A percentile compares a stretch with the other conserved stretches of the same genome.
phyloP scores from a whole-genome alignment of 2,797 vertebrate genomes.

The Sitta carolinensis region DNA sequence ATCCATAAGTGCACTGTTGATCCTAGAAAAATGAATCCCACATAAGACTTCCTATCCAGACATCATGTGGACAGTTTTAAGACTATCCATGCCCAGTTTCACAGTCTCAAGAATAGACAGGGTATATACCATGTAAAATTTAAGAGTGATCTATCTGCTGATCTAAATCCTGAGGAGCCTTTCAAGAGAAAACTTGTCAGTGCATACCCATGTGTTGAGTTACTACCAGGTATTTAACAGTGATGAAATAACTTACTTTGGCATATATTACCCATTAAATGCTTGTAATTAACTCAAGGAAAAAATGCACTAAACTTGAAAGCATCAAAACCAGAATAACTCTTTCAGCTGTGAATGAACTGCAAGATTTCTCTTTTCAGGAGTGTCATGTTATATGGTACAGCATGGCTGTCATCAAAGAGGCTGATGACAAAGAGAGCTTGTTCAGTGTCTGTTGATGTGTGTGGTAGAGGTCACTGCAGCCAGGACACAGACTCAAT shows the following conservation, averaged over 20 bases:
- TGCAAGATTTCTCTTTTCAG: neutral
- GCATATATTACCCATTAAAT: neutral
- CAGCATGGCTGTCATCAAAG: neutral
- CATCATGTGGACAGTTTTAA: neutral
- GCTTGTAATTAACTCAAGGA: neutral
- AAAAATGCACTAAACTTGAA: neutral
- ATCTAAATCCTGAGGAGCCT: constrained; percentile 9
- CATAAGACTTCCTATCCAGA: neutral
- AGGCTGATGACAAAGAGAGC: neutral
- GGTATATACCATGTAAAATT: neutral
- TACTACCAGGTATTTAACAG: neutral
- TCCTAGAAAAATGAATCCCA: neutral
- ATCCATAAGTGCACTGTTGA: neutral
- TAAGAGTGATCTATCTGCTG: neutral
- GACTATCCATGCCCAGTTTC: neutral
- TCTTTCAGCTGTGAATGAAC: neutral
- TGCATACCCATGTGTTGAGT: constrained; percentile 20
- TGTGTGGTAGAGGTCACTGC: neutral
- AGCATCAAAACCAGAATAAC: neutral
- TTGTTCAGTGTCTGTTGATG: neutral
- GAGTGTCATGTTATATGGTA: neutral
- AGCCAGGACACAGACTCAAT: neutral
- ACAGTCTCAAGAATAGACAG: neutral
- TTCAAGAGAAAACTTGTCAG: constrained; percentile 60
- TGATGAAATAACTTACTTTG: constrained; percentile 42